phyloP scores from a whole-genome alignment of 2,888 invertebrate genomes.

The Morinoia aosen region DNA sequence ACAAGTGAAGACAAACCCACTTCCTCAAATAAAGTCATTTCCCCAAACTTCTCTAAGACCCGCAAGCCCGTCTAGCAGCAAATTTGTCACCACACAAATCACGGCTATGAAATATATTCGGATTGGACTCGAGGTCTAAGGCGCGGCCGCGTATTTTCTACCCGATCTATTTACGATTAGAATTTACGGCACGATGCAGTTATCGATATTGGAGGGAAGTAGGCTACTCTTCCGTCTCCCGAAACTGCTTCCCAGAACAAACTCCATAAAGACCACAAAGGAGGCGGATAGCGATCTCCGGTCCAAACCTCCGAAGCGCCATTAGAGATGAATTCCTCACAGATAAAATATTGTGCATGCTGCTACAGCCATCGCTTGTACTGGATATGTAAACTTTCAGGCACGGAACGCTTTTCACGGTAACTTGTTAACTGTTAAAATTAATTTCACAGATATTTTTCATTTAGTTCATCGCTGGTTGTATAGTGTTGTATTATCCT shows the following conservation, averaged over 20 bases:
- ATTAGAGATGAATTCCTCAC: background rate
- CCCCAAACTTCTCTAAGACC: background rate
- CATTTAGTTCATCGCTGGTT: too few species aligned
- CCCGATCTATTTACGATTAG: background rate
- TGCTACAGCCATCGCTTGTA: too few species aligned
- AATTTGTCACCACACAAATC: background rate
- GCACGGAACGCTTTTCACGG: too few species aligned
- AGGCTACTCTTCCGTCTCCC: background rate
- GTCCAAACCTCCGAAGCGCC: background rate
- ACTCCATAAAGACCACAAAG: background rate
- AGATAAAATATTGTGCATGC: background rate
- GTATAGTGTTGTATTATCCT: too few species aligned
- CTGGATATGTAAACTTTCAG: too few species aligned
- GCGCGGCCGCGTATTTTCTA: background rate
- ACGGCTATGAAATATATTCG: background rate
- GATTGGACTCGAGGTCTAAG: background rate
- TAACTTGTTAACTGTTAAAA: too few species aligned
- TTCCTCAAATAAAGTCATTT: too few species aligned
- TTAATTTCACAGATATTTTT: too few species aligned
- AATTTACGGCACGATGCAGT: background rate
- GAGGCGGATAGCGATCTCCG: background rate
- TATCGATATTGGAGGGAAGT: background rate
- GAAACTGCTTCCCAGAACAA: background rate
- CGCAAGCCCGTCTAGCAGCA: background rate
- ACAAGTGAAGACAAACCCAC: background rate